Evolutionary conservation across 2,888 invertebrate genomes (phyloP).

Genomic region (Papilio elwesi): DNA sequence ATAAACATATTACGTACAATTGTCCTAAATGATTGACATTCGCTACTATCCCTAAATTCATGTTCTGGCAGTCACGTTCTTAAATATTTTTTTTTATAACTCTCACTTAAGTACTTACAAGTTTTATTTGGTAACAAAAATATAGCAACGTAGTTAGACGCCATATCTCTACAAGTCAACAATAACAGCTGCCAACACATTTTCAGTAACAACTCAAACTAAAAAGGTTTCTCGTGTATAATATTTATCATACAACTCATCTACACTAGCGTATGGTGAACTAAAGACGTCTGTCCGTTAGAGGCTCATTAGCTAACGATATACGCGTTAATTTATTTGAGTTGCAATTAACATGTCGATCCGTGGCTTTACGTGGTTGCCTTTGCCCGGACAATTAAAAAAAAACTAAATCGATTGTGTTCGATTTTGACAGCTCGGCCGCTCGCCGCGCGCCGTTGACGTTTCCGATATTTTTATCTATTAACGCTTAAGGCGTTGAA

Average conservation of each 20-base stretch:
- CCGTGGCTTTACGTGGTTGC: constrained; percentile 59
- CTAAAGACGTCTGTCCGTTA: constrained; percentile 52
- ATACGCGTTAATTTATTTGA: constrained; percentile 78
- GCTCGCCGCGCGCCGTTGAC: constrained; percentile 47
- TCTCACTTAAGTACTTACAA: not conserved
- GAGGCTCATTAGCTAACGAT: constrained; percentile 74
- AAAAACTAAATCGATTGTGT: constrained; percentile 45
- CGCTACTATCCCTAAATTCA: too few relatives aligned
- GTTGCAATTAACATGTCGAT: constrained; percentile 78
- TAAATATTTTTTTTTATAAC: not conserved
- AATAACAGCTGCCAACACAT: constrained; percentile 36
- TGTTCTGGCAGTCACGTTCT: too few relatives aligned
- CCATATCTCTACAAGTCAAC: constrained; percentile 3
- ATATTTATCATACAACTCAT: constrained; percentile 36
- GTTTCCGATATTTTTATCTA: constrained; percentile 19
- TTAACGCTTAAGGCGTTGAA: not conserved
- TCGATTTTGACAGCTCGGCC: constrained; percentile 56
- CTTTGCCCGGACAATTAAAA: constrained; percentile 53
- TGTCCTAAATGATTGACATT: too few relatives aligned
- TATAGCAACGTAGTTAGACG: not conserved
- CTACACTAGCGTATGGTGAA: constrained; percentile 33
- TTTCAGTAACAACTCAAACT: constrained; percentile 25
- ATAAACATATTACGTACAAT: too few relatives aligned
- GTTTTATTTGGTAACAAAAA: not conserved
- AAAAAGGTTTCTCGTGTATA: constrained; percentile 39